Evolutionary conservation across 2,888 invertebrate species (phyloP), one percentile per base, ranked within the genome.

Genomic region (Hesperia comma): DNA sequence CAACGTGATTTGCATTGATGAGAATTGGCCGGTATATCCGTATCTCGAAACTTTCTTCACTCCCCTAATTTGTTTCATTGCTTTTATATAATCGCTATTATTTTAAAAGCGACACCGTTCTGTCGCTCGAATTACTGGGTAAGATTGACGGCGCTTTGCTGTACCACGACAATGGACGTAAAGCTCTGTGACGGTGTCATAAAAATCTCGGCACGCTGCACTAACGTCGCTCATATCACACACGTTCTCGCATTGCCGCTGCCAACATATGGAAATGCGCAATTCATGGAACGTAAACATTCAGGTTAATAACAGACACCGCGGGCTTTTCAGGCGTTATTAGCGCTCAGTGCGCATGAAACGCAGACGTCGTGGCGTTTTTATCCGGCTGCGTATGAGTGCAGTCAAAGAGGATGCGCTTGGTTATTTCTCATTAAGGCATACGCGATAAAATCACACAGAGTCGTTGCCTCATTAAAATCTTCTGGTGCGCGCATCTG

Each of bases 1-100:
- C 92, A 91, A 92, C 92, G 92, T 92, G 92, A 92, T 92, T 92
- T 92, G 92, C 92, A 92, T 92, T 92, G 90, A 92, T 92, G 91
- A 87, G 88, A 90, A 90, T 91, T 89, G 89, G 87, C 86, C 86
- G 83, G 87, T 74, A 71, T 75, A 86, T 87, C 79, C 82, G 75
- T 77, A 80, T 79, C 80, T 79, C 78, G 80, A 83, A 86, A 86
- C 85, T 88, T 86, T 84, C 80, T 83, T 74, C 82, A 73, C 83
- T 79, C 77, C 82, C 77, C 82, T 86, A 87, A 89, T 90, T 91
- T 87, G 84, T 86, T 90, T 87, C 84, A 87, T 86, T 87, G 81
- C 85, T 79, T 85, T 88, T 86, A 83, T 81, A 81, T 82, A 83
- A 84, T 79, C 75, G 77, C 76, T 76, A 78, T 76, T 76, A 79